Percentiles rank a stretch among this genome's conserved stretches.
phyloP scores from a whole-genome alignment of 2,888 invertebrate genomes.

The Eustalomyia histrio region DNA sequence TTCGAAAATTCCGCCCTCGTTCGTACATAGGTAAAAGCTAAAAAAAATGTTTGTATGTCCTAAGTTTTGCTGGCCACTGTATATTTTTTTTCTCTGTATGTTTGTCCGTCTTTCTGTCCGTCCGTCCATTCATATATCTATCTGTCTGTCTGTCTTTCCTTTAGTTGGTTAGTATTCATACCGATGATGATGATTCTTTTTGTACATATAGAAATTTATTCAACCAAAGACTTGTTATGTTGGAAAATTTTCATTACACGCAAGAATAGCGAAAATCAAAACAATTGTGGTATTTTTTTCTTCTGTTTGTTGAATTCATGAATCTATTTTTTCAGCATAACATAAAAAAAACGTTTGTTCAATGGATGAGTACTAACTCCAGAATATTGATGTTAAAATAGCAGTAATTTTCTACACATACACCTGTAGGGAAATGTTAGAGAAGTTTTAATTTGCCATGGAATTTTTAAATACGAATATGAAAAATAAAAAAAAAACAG shows the following conservation, averaged over 20 bases:
- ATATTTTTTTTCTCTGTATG: background rate
- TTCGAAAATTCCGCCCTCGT: no score
- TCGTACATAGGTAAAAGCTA: no score
- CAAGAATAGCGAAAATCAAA: conserved; percentile 63
- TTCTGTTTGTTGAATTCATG: background rate
- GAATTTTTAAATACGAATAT: no score
- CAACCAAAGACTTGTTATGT: conserved; percentile 35
- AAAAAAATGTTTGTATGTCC: no score
- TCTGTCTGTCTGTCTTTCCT: conserved; percentile 15
- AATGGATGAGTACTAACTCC: conserved; percentile 9
- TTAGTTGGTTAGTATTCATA: conserved; percentile 40
- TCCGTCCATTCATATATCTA: conserved; percentile 1
- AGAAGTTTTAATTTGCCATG: background rate
- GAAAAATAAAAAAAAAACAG: no score
- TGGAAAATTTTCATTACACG: conserved; percentile 60
- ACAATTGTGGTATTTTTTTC: conserved; percentile 50
- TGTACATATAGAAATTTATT: conserved; percentile 42
- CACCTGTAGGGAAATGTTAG: background rate
- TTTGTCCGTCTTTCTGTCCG: background rate
- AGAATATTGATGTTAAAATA: conserved; percentile 13
- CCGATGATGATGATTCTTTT: conserved; percentile 46
- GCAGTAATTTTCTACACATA: conserved; percentile 4
- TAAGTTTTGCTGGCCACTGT: no score
- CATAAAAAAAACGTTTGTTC: background rate
- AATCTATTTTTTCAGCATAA: background rate